Evolutionary conservation across 23 tunicate species (phyloP).

Genomic region (Ascidia mentula): DNA sequence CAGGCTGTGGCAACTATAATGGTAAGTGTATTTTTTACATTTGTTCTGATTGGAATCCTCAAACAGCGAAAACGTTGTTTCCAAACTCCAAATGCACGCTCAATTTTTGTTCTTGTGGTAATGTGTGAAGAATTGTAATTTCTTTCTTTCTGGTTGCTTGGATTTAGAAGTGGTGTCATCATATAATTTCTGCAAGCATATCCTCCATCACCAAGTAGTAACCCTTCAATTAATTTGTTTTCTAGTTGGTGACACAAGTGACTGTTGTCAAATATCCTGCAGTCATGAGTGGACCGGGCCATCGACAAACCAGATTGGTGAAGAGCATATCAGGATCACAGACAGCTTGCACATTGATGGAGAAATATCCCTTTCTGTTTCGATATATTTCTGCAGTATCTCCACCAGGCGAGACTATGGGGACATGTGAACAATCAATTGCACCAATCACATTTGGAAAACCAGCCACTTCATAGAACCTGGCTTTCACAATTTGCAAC

Average conservation of each 20-base stretch:
- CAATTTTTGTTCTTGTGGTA: conserved; percentile 36
- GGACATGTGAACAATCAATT: conserved; percentile 50
- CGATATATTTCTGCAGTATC: conserved; percentile 10
- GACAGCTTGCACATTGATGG: conserved; percentile 69
- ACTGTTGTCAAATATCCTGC: conserved; percentile 49
- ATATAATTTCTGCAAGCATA: conserved; percentile 46
- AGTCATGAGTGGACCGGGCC: conserved; percentile 69
- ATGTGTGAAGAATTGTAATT: conserved; percentile 42
- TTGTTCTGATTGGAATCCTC: conserved; percentile 23
- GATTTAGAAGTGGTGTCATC: conserved; percentile 56
- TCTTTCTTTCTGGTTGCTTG: conserved; percentile 3
- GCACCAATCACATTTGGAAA: conserved; percentile 20
- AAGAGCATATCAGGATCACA: conserved; percentile 42
- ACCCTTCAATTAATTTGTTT: conserved; percentile 10
- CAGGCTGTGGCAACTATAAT: conserved; percentile 50
- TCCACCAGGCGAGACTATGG: conserved; percentile 28
- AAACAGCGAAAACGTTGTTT: conserved; percentile 53
- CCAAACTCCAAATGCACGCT: conserved; percentile 27
- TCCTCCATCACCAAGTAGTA: conserved; percentile 61
- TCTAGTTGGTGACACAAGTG: conserved; percentile 35
- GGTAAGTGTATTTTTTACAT: conserved; percentile 18
- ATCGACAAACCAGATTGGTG: conserved; percentile 52
- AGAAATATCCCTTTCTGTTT: conserved; percentile 39
- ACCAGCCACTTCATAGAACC: conserved; percentile 26
- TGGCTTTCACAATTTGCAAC: not conserved